Base-by-base conservation (phyloP, 1,140 invertebrate species). In the Zophobas atratus region DNA sequence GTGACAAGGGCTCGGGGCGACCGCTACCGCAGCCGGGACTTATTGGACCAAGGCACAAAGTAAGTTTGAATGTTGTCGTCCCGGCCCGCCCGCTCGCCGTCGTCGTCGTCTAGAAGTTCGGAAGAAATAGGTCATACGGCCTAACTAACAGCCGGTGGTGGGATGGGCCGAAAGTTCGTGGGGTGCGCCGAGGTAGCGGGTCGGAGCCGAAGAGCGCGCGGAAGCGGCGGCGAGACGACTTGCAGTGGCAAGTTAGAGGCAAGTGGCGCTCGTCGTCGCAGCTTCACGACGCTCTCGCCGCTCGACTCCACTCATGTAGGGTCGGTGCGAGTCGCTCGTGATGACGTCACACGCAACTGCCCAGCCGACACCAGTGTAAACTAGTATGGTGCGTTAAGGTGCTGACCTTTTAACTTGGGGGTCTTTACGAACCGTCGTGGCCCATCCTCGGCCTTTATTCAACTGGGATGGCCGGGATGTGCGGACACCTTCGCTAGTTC, bases 21-120 rank as follows among this genome's bases (percentile, higher is more conserved):
- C 79, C 77, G 81, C 79, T 79, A 80, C 80, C 82, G 80, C 77
- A 80, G 82, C 82, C 79, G 78, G 82, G 76, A 79, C 76, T 81
- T 83, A 83, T 83, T 82, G 82, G 79, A 83, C 77, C 79, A 78
- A 80, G 81, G 74, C 77, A 81, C 76, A 79, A 76, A 82, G 81
- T 81, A 80, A 83, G 81, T 80, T 33, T 67, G 20, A 20, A 20
- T 20, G 20, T 33, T 55, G 71, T 5, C 33, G n/a, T 49, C 2
- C 8, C 2, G 34, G 32, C 34, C 34, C n/a, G 6, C 63, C 60
- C 41, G 60, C 36, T 35, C 36, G 33, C 20, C 20, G 49, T 46
- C 20, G 20, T 20, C 20, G 20, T 20, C 20, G 20, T 20, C 20
- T 20, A 20, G 20, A 20, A 20, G 20, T 3, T 46, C 43, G 3